Base-by-base conservation (phyloP, 2,113 vertebrate genomes). In the Poeciliopsis turrubarensis region DNA sequence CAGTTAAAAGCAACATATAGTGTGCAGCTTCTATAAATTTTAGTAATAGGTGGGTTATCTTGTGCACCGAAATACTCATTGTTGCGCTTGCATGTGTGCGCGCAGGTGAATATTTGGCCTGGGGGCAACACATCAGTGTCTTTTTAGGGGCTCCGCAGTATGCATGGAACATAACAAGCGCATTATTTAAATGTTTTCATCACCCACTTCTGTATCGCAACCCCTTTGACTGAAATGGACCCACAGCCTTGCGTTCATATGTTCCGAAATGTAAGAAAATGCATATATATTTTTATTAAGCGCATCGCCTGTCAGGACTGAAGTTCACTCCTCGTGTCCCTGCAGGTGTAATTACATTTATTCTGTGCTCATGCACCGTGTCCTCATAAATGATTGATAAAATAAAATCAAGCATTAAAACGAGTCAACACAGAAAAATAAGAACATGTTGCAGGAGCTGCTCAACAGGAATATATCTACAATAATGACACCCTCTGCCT, bases 371-470 rank as follows among this genome's bases (percentile, higher is more conserved):
- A 80, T 78, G 71, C 72, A 80, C 81, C 81, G 65, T 61, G 67
- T 63, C 75, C 70, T 83, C 65, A 89, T 85, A 79, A 90, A 91
- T 87, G 79, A 87, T 94, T 92, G 83, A 92, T 84, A 78, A 77
- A 88, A 57, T 41, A n/a, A 88, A 89, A 92, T 93, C 75, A 90
- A 93, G 89, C 90, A 91, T 92, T 92, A 87, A 93, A 90, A 89
- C 81, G 80, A 89, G 77, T 86, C 81, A 89, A 91, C 78, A 84
- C 66, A 60, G 78, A 87, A 86, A 86, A 87, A 89, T 75, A 76
- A 89, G 86, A 80, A 86, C 66, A 65, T 69, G 74, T 74, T 74
- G 68, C 65, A 71, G 68, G 78, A 74, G 71, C 70, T 77, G 80
- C 66, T 31, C 68, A 80, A 81, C 66, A 75, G 76, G 63, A 81